Evolutionary conservation across 2,797 vertebrate genomes (phyloP), one percentile per base, ranked within the genome.

Genomic region (Microctenopoma steveboyesi): DNA sequence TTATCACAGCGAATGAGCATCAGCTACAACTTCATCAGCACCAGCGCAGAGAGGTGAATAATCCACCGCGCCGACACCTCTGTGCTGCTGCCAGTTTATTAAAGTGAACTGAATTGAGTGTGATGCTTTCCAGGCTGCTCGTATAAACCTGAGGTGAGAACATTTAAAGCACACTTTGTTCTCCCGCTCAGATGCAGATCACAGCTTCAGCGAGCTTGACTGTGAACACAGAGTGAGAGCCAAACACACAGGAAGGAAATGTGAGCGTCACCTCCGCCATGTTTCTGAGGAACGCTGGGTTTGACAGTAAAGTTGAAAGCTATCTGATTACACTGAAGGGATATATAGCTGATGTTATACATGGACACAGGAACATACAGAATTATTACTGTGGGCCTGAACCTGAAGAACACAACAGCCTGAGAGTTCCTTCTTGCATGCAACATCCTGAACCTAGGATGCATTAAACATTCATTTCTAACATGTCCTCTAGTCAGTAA

Each of bases 71-170:
- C 50, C 7, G 53, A 72, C 16, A 47, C 52, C 57, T 60, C 58
- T 1, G 18, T 6, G 43, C 28, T 33, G 64, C 72, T 64, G 68
- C 67, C 76, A 57, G 47, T 84, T 81, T 79, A 73, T 79, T 65
- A 72, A 71, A 79, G 48, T 7, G 59, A 76, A 48, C 22, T 30
- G 67, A 73, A 81, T 22, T 6, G 69, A 73, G 48, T 48, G 69
- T 74, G 81, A 82, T 75, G 80, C 74, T 84, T 81, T 61, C 55
- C 83, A 83, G 76, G 33, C 64, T 78, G 80, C 49, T 40, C 64
- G 45, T 59, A 16, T 66, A 69, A 83, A 85, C 66, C 66, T 1
- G 64, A 78, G 71, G 76, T 76, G 73, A 72, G 74, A 35, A 60
- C 59, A 55, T 69, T 78, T 82, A 69, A 75, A 80, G 68, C 77